phyloP scores from a whole-genome alignment of 2,888 invertebrate species.

The Trilocha varians region DNA sequence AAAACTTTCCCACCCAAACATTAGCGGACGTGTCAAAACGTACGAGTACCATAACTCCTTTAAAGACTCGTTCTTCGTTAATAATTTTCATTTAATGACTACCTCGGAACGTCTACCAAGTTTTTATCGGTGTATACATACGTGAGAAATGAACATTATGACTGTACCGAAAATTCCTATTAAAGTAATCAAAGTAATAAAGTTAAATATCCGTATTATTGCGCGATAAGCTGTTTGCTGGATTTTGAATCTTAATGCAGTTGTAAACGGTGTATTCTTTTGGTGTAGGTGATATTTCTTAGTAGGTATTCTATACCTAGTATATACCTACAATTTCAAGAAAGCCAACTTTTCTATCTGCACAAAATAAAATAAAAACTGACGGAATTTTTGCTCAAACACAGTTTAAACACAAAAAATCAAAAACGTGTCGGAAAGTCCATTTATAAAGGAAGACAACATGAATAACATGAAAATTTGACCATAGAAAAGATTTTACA shows the following conservation, averaged over 20 bases:
- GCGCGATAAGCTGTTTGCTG: not conserved
- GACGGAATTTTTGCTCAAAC: too few species aligned
- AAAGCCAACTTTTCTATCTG: too few species aligned
- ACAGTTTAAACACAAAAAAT: too few species aligned
- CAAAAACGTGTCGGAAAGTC: too few species aligned
- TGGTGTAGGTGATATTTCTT: too few species aligned
- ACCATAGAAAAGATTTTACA: too few species aligned
- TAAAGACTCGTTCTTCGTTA: slow-evolving; percentile 24
- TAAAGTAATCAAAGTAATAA: slow-evolving; percentile 19
- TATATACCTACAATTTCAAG: too few species aligned
- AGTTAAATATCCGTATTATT: slow-evolving; percentile 14
- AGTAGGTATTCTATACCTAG: too few species aligned
- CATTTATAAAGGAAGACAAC: too few species aligned
- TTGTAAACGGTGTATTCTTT: too few species aligned
- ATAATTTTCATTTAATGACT: slow-evolving; percentile 45
- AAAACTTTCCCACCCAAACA: slow-evolving; percentile 1
- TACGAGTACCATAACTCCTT: slow-evolving; percentile 3
- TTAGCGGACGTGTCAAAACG: slow-evolving; percentile 2
- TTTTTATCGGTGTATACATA: slow-evolving; percentile 55
- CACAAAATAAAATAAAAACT: too few species aligned
- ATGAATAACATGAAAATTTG: too few species aligned
- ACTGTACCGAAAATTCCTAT: slow-evolving; percentile 22
- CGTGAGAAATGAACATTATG: slow-evolving; percentile 44
- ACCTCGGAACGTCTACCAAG: slow-evolving; percentile 47
- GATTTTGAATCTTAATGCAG: not conserved